These are phyloP conservation scores for Campopleginae sp. DNA, from an alignment of 2,888 invertebrate genomes.

Conservation along the genomic window DNA sequence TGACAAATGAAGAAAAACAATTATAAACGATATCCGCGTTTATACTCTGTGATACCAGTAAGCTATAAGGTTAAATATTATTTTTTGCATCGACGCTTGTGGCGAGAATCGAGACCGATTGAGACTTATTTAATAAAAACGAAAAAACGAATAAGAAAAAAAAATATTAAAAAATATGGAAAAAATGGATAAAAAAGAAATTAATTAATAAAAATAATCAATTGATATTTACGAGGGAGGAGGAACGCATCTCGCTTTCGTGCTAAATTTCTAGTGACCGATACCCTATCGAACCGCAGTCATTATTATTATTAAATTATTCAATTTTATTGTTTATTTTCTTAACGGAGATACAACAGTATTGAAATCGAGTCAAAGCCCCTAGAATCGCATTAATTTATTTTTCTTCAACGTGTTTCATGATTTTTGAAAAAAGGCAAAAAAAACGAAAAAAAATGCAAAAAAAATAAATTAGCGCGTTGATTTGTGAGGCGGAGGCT, in stretches of 20 bases:
- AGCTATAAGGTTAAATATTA: constrained; percentile 83
- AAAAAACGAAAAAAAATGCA: not conserved
- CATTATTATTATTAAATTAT: not conserved
- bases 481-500: constrained; percentile 77
- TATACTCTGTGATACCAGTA: constrained; percentile 83
- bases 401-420: constrained; percentile 7
- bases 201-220: constrained; percentile 44
- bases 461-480: not conserved
- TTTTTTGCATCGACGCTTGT: constrained; percentile 70
- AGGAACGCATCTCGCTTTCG: constrained; percentile 14
- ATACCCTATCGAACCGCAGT: constrained; percentile 7
- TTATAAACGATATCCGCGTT: constrained; percentile 79
- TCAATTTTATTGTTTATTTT: constrained; percentile 5
- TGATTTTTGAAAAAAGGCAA: constrained; percentile 55
- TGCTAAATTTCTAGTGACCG: not conserved
- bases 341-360: not conserved
- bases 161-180: constrained; percentile 15
- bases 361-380: constrained; percentile 28
- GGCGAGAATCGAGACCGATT: constrained; percentile 38
- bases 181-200: constrained; percentile 35
- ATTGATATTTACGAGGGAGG: not conserved
- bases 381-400: constrained; percentile 38
- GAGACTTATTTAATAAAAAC: constrained; percentile 32
- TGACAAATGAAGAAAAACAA: constrained; percentile 30
- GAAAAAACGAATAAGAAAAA: constrained; percentile 32